Conservation (phyloP, 2,113 vertebrate genomes). For the Epinephelus cyanopodus region DNA sequence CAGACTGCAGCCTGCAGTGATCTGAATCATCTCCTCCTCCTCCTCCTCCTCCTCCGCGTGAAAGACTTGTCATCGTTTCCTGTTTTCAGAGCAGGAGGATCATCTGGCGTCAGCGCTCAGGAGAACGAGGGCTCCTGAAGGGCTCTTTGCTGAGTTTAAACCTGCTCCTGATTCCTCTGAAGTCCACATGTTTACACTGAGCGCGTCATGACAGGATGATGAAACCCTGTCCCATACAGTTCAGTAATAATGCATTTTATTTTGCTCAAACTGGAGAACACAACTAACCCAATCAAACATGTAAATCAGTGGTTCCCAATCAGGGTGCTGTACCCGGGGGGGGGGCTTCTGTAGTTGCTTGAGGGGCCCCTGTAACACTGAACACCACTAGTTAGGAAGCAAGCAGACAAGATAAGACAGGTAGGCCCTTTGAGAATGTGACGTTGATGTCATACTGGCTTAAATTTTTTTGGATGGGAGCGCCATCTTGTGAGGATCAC, state of each 20-base stretch:
- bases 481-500: too few relatives aligned
- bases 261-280: not conserved
- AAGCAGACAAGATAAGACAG: too few relatives aligned
- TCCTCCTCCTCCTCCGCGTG: not conserved
- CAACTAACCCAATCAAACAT: not conserved
- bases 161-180: too few relatives aligned
- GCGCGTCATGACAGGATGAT: not conserved
- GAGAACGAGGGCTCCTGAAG: slow-evolving; percentile 27
- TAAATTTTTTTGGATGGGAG: too few relatives aligned
- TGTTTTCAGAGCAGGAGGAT: slow-evolving; percentile 18
- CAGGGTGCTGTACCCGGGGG: not conserved
- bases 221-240: not conserved
- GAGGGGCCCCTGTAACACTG: too few relatives aligned
- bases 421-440: too few relatives aligned
- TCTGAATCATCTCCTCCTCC: slow-evolving; percentile 20
- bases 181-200: slow-evolving; percentile 1
- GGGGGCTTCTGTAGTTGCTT: too few relatives aligned
- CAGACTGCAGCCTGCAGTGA: slow-evolving; percentile 4
- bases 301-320: not conserved
- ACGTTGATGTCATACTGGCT: too few relatives aligned
- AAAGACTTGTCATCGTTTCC: slow-evolving; percentile 26
- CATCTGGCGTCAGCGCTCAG: not conserved
- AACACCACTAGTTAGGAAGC: too few relatives aligned
- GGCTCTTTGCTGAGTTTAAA: not conserved
- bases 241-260: not conserved